These are phyloP conservation scores for Amphipyra berbera DNA, from an alignment of 2,888 invertebrate species.

Conservation along the genomic window DNA sequence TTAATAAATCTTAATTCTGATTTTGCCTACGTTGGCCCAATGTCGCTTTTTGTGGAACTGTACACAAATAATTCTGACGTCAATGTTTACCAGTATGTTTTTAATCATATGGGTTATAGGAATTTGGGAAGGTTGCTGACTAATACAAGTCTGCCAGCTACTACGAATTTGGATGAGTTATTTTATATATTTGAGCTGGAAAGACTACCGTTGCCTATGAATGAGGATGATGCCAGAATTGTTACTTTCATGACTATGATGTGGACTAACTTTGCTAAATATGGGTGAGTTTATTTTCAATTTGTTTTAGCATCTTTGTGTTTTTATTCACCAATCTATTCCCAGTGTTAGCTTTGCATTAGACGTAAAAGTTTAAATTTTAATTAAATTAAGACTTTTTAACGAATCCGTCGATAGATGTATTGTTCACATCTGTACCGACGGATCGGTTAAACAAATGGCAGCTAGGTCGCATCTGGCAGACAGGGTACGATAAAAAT, in stretches of 20 bases:
- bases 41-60: constrained; percentile 78
- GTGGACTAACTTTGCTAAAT: constrained; percentile 87
- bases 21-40: constrained; percentile 81
- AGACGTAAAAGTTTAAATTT: too few relatives aligned
- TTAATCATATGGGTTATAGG: constrained; percentile 80
- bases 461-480: too few relatives aligned
- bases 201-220: constrained; percentile 78
- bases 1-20: constrained; percentile 83
- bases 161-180: constrained; percentile 79
- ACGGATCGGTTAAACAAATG: too few relatives aligned
- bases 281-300: constrained; percentile 73
- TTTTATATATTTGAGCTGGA: constrained; percentile 84
- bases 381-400: too few relatives aligned
- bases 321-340: too few relatives aligned
- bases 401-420: too few relatives aligned
- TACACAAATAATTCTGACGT: constrained; percentile 74
- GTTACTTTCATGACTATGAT: constrained; percentile 85
- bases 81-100: constrained; percentile 78
- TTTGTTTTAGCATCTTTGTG: neutral
- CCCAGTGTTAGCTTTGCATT: too few relatives aligned
- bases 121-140: constrained; percentile 82
- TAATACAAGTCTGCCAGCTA: constrained; percentile 79
- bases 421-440: too few relatives aligned
- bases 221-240: constrained; percentile 83
- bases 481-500: too few relatives aligned